Evolutionary conservation across 2,113 vertebrate species (phyloP), one percentile per base, ranked within the genome.

Genomic region (Mormyrus lacerda): DNA sequence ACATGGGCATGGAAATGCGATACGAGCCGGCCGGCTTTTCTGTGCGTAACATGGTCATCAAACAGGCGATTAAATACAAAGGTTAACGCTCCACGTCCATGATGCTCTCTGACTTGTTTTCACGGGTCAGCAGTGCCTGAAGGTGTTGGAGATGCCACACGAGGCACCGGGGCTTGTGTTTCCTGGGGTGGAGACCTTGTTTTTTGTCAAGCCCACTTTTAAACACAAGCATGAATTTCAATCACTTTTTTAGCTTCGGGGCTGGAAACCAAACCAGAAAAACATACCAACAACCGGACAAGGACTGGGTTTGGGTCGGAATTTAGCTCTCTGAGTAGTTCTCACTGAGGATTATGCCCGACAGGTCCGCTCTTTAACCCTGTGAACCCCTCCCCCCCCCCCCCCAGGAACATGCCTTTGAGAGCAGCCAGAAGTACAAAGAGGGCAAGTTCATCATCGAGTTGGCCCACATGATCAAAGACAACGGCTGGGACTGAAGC

Each of bases 391-490:
- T 91, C 79, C 84, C 88, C 4, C 89, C 84, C 88, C 4, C 89
- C 51, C 90, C 89, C 2, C 48, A 99, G 98, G 98, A 99, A 94
- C 98, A 99, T 39, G 98, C 98, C 91, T 99, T 99, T 93, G 98
- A 99, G 96, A 99, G 97, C 98, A 99, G 98, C 95, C 98, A 99
- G 96, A 99, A 99, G 95, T 99, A 99, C 95, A 99, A 99, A 96
- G 98, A 99, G 96, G 98, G 98, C 94, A 99, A 99, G 95, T 99
- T 98, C 97, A 99, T 99, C 97, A 99, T 99, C 93, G 98, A 99
- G 95, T 96, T 99, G 94, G 98, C 98, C 92, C 98, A 99, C 97
- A 99, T 99, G 98, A 99, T 99, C 96, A 99, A 99, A 96, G 98
- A 99, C 96, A 99, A 99, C 88, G 98, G 98, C 96, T 99, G 98